A percentile compares a stretch with the other conserved stretches of the same genome.
phyloP scores from a whole-genome alignment of 2,888 invertebrate species.

The Idaea aversata region DNA sequence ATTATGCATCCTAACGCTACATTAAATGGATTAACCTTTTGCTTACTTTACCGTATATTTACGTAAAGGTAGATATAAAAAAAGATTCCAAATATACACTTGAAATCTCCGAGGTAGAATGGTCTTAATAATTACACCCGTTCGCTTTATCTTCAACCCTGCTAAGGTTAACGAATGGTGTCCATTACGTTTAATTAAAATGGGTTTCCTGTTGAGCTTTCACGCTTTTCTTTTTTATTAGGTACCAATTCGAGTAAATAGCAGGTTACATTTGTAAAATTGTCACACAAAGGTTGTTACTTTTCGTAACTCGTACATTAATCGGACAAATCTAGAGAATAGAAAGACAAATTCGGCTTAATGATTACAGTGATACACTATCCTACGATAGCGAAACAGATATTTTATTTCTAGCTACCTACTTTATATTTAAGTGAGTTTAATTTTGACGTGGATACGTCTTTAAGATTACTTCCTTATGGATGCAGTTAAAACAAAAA shows the following conservation, averaged over 20 bases:
- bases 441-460: neutral
- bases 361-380: neutral
- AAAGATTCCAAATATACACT: constrained; percentile 35
- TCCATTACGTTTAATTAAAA: constrained; percentile 56
- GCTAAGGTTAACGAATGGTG: constrained; percentile 42
- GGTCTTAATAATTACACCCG: constrained; percentile 48
- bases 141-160: constrained; percentile 49
- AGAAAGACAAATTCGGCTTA: neutral
- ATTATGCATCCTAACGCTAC: constrained; percentile 12
- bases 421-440: neutral
- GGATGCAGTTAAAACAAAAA: too few relatives aligned
- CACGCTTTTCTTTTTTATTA: constrained; percentile 25
- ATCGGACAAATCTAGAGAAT: neutral
- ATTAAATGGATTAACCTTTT: constrained; percentile 31
- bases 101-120: constrained; percentile 39
- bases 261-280: neutral
- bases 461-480: too few relatives aligned
- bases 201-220: constrained; percentile 32
- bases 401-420: neutral
- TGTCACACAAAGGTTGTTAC: neutral
- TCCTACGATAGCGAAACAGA: neutral
- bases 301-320: neutral
- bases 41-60: constrained; percentile 28
- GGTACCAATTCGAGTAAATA: neutral
- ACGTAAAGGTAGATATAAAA: constrained; percentile 28